Evolutionary conservation across 2,113 vertebrate species (phyloP).

Genomic region (Anguilla japonica): DNA sequence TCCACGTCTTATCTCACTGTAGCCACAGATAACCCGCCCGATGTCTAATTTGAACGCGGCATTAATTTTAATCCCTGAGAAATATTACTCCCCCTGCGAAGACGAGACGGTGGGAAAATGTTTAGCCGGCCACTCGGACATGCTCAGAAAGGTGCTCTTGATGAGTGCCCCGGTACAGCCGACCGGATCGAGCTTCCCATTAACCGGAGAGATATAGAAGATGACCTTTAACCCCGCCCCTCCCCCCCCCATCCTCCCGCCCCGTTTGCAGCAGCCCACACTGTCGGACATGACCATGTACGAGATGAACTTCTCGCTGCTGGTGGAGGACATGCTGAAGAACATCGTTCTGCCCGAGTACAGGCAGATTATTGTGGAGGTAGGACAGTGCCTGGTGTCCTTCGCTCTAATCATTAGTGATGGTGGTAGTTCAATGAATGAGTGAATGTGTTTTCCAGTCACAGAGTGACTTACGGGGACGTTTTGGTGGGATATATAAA

Average conservation of each 20-base stretch:
- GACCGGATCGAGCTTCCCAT: not conserved
- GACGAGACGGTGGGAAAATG: not conserved
- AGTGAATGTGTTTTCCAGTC: too few relatives aligned
- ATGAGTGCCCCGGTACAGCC: not conserved
- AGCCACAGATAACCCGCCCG: not conserved
- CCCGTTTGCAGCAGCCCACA: slow-evolving; percentile 84
- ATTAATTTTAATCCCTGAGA: not conserved
- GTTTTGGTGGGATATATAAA: too few relatives aligned
- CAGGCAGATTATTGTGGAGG: slow-evolving; percentile 95
- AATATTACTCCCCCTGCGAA: not conserved
- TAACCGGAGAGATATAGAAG: not conserved
- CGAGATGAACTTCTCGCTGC: slow-evolving; percentile 98
- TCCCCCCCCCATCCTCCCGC: not conserved
- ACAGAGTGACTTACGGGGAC: too few relatives aligned
- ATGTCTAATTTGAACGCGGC: not conserved
- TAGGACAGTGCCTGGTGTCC: slow-evolving; percentile 41
- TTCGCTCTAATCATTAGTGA: not conserved
- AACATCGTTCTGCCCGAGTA: slow-evolving; percentile 90
- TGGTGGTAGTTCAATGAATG: too few relatives aligned
- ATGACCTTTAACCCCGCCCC: not conserved
- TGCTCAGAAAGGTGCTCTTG: not conserved
- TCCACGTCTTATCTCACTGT: not conserved
- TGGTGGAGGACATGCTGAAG: slow-evolving; percentile 93
- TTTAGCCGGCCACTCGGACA: not conserved
- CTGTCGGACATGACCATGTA: slow-evolving; percentile 99